Evolutionary conservation across 2,113 vertebrate species (phyloP), one percentile per base, ranked within the genome.

Genomic region (Cynopterus brachyotis): DNA sequence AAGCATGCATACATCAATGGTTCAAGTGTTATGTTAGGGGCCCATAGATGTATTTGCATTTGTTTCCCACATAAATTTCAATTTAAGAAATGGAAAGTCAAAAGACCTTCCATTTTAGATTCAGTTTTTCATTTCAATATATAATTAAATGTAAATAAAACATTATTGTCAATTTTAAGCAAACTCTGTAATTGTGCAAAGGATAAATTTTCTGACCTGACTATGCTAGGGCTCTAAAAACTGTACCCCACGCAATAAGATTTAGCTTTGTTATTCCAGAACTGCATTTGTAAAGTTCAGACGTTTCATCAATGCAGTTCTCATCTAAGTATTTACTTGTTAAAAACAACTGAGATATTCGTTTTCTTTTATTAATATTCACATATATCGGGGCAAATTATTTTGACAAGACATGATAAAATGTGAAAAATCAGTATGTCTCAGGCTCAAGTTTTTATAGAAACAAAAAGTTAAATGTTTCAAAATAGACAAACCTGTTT

Each of bases 1-100:
- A 97, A 97, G 98, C 98, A 99, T 98, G 98, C 98, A 98, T 97
- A 98, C 95, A 98, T 97, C 94, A 96, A 93, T 97, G 98, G 97
- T 98, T 98, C 93, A 95, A 96, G 85, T 98, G 93, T 97, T 98
- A 98, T 96, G 91, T 97, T 96, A 96, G 81, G 97, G 97, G 98
- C 91, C 98, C 98, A 98, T 98, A 98, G 98, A 98, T 94, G 87
- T 97, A 96, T 97, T 40, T 96, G 92, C 92, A 91, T 96, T 70
- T 96, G 97, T 98, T 98, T 98, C 97, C 87, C 96, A 98, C 82
- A 96, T 60, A 97, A 96, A 89, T 93, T 97, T 97, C 97, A 70
- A 95, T 93, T 97, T 97, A 91, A 97, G 42, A 97, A 96, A 89
- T 19, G 26, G 78, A 96, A 26, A 57, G 57, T 96, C 73, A 87